Evolutionary conservation across 2,797 vertebrate species (phyloP), one percentile per base, ranked within the genome.

Genomic region (Malacoraja senta): DNA sequence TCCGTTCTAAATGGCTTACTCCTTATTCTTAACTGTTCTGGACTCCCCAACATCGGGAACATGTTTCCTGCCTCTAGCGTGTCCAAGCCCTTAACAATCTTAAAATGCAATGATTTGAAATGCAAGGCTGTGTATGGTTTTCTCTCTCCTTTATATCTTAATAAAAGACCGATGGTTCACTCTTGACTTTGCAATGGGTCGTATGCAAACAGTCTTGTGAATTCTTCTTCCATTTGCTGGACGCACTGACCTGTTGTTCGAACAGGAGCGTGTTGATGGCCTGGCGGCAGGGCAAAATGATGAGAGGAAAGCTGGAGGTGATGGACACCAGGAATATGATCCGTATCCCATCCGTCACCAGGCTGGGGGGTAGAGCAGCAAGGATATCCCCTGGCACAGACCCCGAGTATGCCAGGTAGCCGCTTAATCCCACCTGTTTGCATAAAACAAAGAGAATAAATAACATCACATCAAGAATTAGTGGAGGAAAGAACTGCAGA

Each of bases 241-340:
- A 53, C 12, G 29, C 38, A 92, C 90, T 26, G 72, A 92, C 90
- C 90, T 92, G 38, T 8, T 74, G 35, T 92, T 92, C 90, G 26
- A 92, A 58, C 19, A 92, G 24, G 35, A 92, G 90, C 1, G 90
- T 92, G 71, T 72, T 92, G 2, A 92, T 92, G 38, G 90, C 90
- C 76, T 92, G 90, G 10, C 90, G 68, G 17, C 90, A 92, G 21
- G 90, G 90, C 58, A 92, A n/a, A 44, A 92, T 53, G 12, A 92
- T 17, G 71, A 92, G 38, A 8, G 90, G 90, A 38, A 92, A 92
- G 38, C 38, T 74, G 10, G 26, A 15, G 10, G 44, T 44, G 68
- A 92, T 32, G 26, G 90, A 92, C 21, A 92, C 29, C 4, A 92
- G n/a, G 53, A 92, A 76, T 17, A 72, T 91, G 15, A 24, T 21